Evolutionary conservation across 2,113 vertebrate species (phyloP), one percentile per base, ranked within the genome.

Genomic region (Hipposideros armiger): DNA sequence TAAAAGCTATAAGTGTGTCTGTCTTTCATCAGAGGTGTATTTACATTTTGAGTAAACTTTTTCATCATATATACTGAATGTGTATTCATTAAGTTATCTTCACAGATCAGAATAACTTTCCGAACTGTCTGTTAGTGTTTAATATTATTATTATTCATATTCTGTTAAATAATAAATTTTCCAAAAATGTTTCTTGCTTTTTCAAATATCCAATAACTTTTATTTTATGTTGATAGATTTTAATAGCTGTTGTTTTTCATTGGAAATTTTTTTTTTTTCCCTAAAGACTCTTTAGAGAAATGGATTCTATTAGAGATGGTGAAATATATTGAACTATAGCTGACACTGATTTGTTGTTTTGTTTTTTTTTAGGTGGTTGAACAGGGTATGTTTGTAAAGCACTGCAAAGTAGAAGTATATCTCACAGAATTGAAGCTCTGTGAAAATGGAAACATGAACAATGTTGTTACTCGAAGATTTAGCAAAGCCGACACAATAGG

Each of bases 401-500:
- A 99, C 98, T 99, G 99, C 98, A 99, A 99, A 98, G 99, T 99
- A 97, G 99, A 99, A 98, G 99, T 99, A 24, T 99, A 99, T 98
- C 99, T 99, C 97, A 99, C 99, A 22, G 99, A 99, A 98, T 97
- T 99, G 97, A 99, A 99, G 98, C 99, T 99, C 60, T 99, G 99
- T 98, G 99, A 99, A 98, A 99, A 99, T 98, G 98, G 99, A 98
- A 99, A 99, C 97, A 99, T 99, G 99, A 99, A 99, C 97, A 99
- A 99, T 72, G 98, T 99, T 94, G 99, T 99, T 98, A 99, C 99
- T 90, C 98, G 99, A 98, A 99, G 99, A 98, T 99, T 99, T 98
- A 99, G 99, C 98, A 99, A 99, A 99, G 99, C 99, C 47, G 99
- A 99, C 98, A 99, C 99, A 67, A 99, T 99, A 99, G 99, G 99